A percentile compares a stretch with the other conserved stretches of the same genome.
phyloP scores from a whole-genome alignment of 2,888 invertebrate genomes.

The Melieria picta region DNA sequence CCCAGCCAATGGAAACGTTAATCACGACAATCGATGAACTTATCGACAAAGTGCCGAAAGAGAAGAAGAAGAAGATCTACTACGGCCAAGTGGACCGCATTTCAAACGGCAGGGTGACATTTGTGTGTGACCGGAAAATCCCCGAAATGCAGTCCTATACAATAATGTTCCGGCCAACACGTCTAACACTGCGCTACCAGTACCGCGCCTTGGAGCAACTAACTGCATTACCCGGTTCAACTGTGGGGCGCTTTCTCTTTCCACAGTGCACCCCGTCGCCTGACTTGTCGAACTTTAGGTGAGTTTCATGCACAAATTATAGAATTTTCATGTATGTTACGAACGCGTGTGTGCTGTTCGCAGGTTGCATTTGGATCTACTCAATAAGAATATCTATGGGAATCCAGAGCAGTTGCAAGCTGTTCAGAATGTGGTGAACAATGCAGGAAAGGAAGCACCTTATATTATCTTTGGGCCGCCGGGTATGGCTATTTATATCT shows the following conservation, averaged over 20 bases:
- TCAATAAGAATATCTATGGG: slow-evolving; percentile 59
- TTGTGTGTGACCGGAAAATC: slow-evolving; percentile 49
- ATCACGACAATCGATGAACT: slow-evolving; percentile 19
- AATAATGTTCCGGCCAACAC: slow-evolving; percentile 53
- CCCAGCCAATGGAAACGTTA: slow-evolving; percentile 1
- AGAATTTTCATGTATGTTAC: slow-evolving; percentile 7
- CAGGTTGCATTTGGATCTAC: slow-evolving; percentile 36
- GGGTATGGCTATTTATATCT: slow-evolving; percentile 65
- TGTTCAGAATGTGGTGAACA: slow-evolving; percentile 74
- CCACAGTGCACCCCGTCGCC: too few relatives aligned
- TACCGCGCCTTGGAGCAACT: slow-evolving; percentile 55
- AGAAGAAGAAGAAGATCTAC: slow-evolving; percentile 4
- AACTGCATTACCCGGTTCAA: too few relatives aligned
- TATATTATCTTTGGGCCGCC: slow-evolving; percentile 89
- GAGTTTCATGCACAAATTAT: too few relatives aligned
- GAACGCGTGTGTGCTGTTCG: slow-evolving; percentile 15
- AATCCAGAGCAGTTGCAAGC: slow-evolving; percentile 75
- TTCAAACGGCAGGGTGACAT: slow-evolving; percentile 47
- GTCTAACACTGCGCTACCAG: slow-evolving; percentile 55
- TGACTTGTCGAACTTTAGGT: too few relatives aligned
- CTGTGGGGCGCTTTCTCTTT: too few relatives aligned
- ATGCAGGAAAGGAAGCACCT: slow-evolving; percentile 74
- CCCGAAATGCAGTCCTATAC: slow-evolving; percentile 44
- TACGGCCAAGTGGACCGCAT: slow-evolving; percentile 14
- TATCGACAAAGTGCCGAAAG: neutral